Evolutionary conservation across 2,113 vertebrate genomes (phyloP).

Genomic region (Limanda limanda): DNA sequence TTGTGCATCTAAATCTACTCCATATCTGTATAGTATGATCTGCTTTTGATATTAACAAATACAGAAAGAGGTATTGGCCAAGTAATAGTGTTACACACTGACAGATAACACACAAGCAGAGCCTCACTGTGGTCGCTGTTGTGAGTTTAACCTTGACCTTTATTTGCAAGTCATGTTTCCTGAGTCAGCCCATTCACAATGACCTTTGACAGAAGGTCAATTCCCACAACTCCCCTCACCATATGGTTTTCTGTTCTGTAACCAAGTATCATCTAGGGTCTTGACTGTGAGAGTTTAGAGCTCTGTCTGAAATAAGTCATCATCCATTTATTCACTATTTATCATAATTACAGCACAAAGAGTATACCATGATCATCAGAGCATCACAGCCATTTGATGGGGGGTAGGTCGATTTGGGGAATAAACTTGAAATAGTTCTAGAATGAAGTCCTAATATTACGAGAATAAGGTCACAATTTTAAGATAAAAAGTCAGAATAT

Average conservation of each 20-base stretch:
- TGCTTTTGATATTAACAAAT: background rate
- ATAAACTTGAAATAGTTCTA: too few relatives aligned
- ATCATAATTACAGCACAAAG: too few relatives aligned
- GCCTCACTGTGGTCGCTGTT: background rate
- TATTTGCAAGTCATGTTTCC: background rate
- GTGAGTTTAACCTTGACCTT: background rate
- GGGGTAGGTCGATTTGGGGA: too few relatives aligned
- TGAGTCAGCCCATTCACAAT: background rate
- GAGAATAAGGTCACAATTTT: too few relatives aligned
- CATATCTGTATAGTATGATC: background rate
- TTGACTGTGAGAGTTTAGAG: too few relatives aligned
- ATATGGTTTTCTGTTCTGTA: background rate
- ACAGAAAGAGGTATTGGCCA: background rate
- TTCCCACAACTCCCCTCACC: background rate
- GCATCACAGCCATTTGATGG: too few relatives aligned
- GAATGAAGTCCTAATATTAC: too few relatives aligned
- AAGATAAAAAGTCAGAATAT: too few relatives aligned
- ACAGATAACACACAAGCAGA: background rate
- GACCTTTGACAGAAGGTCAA: slow-evolving; percentile 5
- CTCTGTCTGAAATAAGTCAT: too few relatives aligned
- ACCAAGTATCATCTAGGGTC: background rate
- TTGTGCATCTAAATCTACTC: background rate
- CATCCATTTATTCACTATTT: too few relatives aligned
- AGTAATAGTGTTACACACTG: background rate
- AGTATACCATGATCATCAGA: too few relatives aligned